Percentiles rank a stretch among this genome's conserved stretches.
Evolutionary conservation across 2,113 vertebrate species (phyloP).

Genomic region (Oostethus manadensis): DNA sequence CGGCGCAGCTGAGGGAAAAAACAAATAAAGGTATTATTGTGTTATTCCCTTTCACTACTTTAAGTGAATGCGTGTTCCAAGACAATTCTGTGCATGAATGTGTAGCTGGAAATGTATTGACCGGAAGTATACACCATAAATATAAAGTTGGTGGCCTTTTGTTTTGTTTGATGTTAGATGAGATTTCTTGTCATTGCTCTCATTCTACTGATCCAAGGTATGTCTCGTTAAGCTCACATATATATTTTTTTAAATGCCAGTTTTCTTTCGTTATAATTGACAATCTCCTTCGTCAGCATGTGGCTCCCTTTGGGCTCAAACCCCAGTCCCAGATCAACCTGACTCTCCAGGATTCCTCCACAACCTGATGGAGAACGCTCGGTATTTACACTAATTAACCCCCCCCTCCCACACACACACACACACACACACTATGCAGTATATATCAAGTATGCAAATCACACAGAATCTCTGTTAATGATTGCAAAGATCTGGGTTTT

Average conservation of each 20-base stretch:
- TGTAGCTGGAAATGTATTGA: too few relatives aligned
- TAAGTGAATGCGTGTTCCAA: not conserved
- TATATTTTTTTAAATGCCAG: not conserved
- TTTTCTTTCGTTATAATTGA: slow-evolving; percentile 5
- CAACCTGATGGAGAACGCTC: slow-evolving; percentile 29
- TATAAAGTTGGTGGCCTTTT: not conserved
- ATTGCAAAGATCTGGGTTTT: not conserved
- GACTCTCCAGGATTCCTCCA: slow-evolving; percentile 39
- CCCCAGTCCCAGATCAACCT: not conserved
- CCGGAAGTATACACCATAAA: too few relatives aligned
- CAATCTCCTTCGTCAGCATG: slow-evolving; percentile 36
- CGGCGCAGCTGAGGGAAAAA: slow-evolving; percentile 36
- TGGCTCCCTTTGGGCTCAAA: slow-evolving; percentile 25
- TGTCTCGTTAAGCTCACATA: not conserved
- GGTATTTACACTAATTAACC: slow-evolving; percentile 31
- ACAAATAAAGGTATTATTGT: not conserved
- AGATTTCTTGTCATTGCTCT: slow-evolving; percentile 30
- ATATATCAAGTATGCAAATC: not conserved
- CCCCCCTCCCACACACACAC: not conserved
- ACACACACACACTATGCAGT: not conserved
- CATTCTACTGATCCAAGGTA: slow-evolving; percentile 60
- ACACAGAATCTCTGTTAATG: slow-evolving; percentile 3
- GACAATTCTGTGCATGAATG: not conserved
- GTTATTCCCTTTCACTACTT: not conserved
- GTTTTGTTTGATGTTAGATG: slow-evolving; percentile 36